These are phyloP conservation scores for Scrobipalpa atriplicella DNA, from an alignment of 2,888 invertebrate species.

Conservation along the genomic window DNA sequence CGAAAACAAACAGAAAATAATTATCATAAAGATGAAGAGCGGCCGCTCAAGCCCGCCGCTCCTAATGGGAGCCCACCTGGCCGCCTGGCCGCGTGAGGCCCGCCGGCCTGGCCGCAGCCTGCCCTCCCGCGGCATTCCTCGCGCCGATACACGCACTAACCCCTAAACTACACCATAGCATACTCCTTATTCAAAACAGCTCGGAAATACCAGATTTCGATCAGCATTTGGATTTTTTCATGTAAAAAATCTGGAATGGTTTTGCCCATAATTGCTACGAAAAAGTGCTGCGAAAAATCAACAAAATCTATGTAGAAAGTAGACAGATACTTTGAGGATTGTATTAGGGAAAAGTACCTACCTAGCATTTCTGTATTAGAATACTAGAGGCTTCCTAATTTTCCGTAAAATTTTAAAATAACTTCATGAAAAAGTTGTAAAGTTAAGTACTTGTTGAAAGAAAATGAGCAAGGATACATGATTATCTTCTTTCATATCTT, in stretches of 20 bases:
- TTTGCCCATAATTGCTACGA: no score
- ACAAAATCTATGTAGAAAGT: no score
- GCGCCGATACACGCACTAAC: constrained; percentile 37
- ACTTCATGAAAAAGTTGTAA: no score
- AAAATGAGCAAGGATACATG: no score
- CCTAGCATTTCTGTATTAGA: no score
- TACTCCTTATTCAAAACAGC: not conserved
- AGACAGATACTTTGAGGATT: no score
- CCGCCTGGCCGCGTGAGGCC: constrained; percentile 49
- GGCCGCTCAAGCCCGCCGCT: constrained; percentile 77
- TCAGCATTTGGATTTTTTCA: not conserved
- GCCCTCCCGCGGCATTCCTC: constrained; percentile 29
- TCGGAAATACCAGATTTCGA: not conserved
- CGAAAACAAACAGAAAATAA: constrained; percentile 83
- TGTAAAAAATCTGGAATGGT: not conserved
- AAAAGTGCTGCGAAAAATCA: no score
- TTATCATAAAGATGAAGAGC: constrained; percentile 83
- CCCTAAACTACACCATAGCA: not conserved
- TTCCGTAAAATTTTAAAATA: no score
- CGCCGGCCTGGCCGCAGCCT: constrained; percentile 35
- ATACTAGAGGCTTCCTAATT: no score
- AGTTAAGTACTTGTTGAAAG: no score
- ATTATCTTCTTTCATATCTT: no score
- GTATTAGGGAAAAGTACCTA: no score
- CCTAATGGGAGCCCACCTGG: constrained; percentile 81